Conservation (phyloP, 2,797 vertebrate genomes). For the Loris lydekkerianus region DNA sequence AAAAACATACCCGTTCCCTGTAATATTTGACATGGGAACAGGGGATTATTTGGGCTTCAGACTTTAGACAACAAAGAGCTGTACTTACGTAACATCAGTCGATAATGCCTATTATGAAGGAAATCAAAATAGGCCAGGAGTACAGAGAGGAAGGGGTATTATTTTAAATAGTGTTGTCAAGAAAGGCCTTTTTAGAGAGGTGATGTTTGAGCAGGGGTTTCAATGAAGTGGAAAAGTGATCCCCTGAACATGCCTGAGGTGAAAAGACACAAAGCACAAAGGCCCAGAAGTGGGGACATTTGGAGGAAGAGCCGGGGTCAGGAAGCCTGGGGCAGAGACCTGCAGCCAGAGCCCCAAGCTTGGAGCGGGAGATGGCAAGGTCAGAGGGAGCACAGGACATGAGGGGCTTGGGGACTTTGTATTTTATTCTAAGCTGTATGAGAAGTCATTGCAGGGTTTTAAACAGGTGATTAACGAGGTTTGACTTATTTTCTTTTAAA, state of each 20-base stretch:
- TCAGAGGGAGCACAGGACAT: not conserved
- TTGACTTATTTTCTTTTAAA: not conserved
- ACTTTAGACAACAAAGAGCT: not conserved
- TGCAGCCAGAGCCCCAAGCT: too few relatives aligned
- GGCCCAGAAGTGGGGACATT: not conserved
- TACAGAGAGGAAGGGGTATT: not conserved
- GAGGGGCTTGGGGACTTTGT: not conserved
- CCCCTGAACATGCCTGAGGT: not conserved
- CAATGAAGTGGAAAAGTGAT: not conserved
- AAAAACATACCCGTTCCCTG: not conserved
- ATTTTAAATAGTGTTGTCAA: not conserved
- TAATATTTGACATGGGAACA: not conserved
- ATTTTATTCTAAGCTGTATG: not conserved
- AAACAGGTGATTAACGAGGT: not conserved
- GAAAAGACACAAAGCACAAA: not conserved
- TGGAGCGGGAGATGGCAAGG: accelerated
- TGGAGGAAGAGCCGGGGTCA: not conserved
- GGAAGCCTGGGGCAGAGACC: not conserved
- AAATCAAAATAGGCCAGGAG: not conserved
- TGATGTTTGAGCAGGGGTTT: not conserved
- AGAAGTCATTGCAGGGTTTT: not conserved
- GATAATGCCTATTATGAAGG: not conserved
- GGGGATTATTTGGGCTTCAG: constrained; percentile 34
- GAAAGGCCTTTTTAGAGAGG: not conserved
- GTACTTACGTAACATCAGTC: not conserved